Evolutionary conservation across 2,113 vertebrate species (phyloP), one percentile per base, ranked within the genome.

Genomic region (Motacilla alba): DNA sequence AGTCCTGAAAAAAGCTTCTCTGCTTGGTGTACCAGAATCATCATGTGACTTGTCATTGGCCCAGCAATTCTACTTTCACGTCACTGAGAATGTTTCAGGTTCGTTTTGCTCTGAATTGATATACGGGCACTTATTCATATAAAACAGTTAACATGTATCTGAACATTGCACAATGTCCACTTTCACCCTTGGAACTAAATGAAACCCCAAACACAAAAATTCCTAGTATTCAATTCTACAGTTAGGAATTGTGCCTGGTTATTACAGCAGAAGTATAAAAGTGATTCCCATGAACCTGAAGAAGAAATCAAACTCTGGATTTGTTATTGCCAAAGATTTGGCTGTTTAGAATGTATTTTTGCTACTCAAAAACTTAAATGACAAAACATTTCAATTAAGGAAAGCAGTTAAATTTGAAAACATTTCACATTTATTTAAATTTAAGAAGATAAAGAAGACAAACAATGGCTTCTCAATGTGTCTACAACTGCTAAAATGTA

Each of bases 81-180:
- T 64, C 22, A 8, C 31, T 44, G 41, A 11, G 30, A 66, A 63
- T 0, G 0, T 64, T 68, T 77, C 59, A 44, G 2, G 7, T 64
- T 44, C 17, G 10, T 53, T 8, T 49, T 47, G 9, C 9, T 28
- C 7, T 23, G 4, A 62, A 83, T 11, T 62, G 8, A 67, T 44
- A 31, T 21, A 46, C 1, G 39, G 5, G 2, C 16, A 18, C 13
- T 13, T 37, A 9, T 31, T 74, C 0, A 30, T 27, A 24, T 18
- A 23, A 67, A 68, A 23, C 7, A 41, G 13, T 12, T 10, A 15
- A 4, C 9, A 59, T 68, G 15, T 21, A 27, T 27, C 9, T 59
- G 43, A 50, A 47, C 5, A 22, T 53, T 26, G 4, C 41, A 33
- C 13, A 66, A 74, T 44, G 6, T 5, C 7, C 52, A 14, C 17